Conservation (phyloP, 2,888 invertebrate genomes). For the Aromia moschata region DNA sequence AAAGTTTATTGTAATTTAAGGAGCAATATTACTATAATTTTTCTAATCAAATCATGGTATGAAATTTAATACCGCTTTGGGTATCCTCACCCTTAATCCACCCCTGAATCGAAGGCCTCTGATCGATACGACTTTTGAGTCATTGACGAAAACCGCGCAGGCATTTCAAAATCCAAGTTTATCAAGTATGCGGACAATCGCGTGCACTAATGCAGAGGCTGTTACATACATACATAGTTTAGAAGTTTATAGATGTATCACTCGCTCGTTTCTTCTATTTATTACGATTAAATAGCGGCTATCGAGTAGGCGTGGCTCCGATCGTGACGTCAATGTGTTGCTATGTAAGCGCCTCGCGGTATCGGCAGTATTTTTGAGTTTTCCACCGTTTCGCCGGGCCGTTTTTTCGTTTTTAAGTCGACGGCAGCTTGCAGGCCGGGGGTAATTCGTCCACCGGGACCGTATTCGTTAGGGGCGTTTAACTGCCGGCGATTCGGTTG, state of each 20-base stretch:
- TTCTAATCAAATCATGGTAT: no score
- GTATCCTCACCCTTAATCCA: no score
- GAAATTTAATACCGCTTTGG: no score
- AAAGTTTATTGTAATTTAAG: no score
- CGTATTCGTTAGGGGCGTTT: not conserved
- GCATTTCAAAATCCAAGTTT: conserved; percentile 18
- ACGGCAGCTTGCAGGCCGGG: not conserved
- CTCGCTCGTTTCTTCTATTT: conserved; percentile 16
- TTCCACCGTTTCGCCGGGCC: not conserved
- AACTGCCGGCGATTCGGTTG: not conserved
- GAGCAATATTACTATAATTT: no score
- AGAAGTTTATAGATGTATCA: conserved; percentile 24
- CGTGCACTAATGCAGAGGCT: conserved; percentile 5
- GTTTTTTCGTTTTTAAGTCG: not conserved
- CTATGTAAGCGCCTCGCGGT: conserved; percentile 24
- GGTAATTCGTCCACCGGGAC: not conserved
- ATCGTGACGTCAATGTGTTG: conserved; percentile 35
- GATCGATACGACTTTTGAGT: conserved; percentile 27
- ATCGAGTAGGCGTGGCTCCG: conserved; percentile 34
- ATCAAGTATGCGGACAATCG: conserved; percentile 18
- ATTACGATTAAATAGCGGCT: conserved; percentile 28
- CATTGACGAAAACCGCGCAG: conserved; percentile 20
- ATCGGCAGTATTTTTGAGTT: conserved; percentile 2
- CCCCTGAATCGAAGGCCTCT: no score
- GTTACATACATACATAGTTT: no score